phyloP scores from a whole-genome alignment of 2,888 invertebrate species.

The Drosophila pseudotalamancana region DNA sequence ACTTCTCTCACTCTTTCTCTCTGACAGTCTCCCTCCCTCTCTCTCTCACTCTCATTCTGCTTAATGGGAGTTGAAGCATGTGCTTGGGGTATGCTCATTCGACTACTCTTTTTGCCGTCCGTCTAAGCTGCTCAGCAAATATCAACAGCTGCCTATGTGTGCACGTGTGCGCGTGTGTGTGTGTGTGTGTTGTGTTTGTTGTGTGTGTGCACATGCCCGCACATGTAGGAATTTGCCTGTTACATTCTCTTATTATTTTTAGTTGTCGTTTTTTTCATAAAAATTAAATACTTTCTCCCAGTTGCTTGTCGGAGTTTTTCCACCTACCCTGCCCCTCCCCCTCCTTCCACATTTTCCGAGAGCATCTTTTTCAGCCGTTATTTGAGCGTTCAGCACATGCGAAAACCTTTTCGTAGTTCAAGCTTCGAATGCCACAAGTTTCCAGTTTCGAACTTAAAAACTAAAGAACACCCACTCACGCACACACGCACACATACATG shows the following conservation, averaged over 20 bases:
- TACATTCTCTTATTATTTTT: constrained; percentile 57
- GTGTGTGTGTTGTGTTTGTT: constrained; percentile 14
- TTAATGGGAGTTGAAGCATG: constrained; percentile 36
- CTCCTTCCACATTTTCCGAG: background rate
- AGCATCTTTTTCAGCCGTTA: background rate
- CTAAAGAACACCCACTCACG: background rate
- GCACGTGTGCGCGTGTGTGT: constrained; percentile 2
- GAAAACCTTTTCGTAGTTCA: background rate
- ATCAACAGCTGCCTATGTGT: constrained; percentile 4
- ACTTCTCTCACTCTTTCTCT: background rate
- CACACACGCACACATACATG: background rate
- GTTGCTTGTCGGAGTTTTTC: constrained; percentile 3
- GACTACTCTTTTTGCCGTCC: constrained; percentile 9
- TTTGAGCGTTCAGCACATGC: background rate
- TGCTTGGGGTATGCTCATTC: constrained; percentile 2
- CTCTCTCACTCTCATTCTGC: constrained; percentile 5
- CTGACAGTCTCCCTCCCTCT: background rate
- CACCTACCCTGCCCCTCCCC: background rate
- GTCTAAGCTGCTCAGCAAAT: constrained; percentile 30
- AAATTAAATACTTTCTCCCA: constrained; percentile 63
- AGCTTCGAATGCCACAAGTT: background rate
- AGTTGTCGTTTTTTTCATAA: constrained; percentile 61
- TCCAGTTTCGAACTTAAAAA: background rate
- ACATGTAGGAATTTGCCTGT: constrained; percentile 25
- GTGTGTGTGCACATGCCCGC: constrained; percentile 18